Evolutionary conservation across 2,113 vertebrate species (phyloP), one percentile per base, ranked within the genome.

Genomic region (Illadopsis cleaveri): DNA sequence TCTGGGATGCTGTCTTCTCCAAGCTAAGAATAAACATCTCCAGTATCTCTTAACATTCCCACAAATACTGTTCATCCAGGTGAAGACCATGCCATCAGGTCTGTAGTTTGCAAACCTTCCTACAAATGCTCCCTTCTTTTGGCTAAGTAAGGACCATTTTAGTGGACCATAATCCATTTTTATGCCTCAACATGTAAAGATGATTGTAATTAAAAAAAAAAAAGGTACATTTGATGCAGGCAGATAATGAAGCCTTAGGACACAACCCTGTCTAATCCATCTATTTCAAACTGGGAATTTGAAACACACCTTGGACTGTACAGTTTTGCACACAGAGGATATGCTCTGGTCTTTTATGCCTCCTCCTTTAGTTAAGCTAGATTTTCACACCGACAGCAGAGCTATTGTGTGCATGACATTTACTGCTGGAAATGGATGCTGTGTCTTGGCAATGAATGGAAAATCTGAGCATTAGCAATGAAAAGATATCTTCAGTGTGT

Each of bases 371-470:
- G 82, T 62, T 78, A 86, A 97, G 84, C 80, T 96, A 93, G 89
- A 92, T 94, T 95, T 97, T 91, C 90, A 88, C 95, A 95, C 94
- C 47, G 66, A 98, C 97, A 98, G 95, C 81, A 85, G 94, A 91
- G 86, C 93, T 94, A 97, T 98, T 98, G 96, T 98, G 90, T 65
- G 25, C 68, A 45, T 97, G 96, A 96, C 97, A 97, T 98, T 98
- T 98, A 89, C 87, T 92, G 93, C 79, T 91, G 96, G 96, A 97
- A 97, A 90, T 65, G 73, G 96, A 96, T 94, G 94, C 96, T 91
- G 89, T 66, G 82, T 38, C 81, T 85, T 94, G 89, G 96, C 89
- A 94, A 68, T 56, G 83, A 96, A 92, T 28, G 92, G 95, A 94
- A 96, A 95, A 90, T 92, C 92, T 94, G 81, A 97, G 86, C 85